phyloP scores from a whole-genome alignment of 23 tunicate species.

The Ascidia mentula region DNA sequence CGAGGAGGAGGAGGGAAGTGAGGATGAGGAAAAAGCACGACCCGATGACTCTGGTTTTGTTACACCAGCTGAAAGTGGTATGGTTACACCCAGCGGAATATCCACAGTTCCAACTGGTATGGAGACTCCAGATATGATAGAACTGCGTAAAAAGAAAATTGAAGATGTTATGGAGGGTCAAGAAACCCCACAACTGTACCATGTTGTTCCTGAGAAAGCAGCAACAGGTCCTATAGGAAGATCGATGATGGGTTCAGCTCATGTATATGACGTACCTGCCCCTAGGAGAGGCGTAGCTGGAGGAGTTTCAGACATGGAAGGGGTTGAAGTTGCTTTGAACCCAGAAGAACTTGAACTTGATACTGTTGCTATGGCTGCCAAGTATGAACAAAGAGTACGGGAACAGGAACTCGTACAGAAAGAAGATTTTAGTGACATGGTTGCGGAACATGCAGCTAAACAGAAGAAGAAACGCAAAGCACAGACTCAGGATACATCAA shows the following conservation, averaged over 20 bases:
- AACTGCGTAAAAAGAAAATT: constrained; percentile 77
- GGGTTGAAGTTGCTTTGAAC: constrained; percentile 83
- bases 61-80: constrained; percentile 97
- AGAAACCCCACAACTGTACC: constrained; percentile 93
- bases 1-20: constrained; percentile 84
- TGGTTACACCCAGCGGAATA: constrained; percentile 97
- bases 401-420: constrained; percentile 76
- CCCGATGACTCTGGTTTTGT: constrained; percentile 83
- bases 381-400: constrained; percentile 79
- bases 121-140: constrained; percentile 97
- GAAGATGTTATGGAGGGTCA: constrained; percentile 96
- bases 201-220: constrained; percentile 83
- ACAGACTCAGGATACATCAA: constrained; percentile 73
- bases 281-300: constrained; percentile 18
- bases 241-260: constrained; percentile 97
- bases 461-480: constrained; percentile 95
- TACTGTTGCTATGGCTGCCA: constrained; percentile 92
- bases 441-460: constrained; percentile 96
- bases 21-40: constrained; percentile 55
- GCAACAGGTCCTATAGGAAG: constrained; percentile 58
- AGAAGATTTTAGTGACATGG: constrained; percentile 97
- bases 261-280: constrained; percentile 80
- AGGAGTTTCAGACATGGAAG: constrained; percentile 38
- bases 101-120: constrained; percentile 93
- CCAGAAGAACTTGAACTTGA: constrained; percentile 94